phyloP scores from a whole-genome alignment of 2,797 vertebrate genomes.

The Agapornis canus region DNA sequence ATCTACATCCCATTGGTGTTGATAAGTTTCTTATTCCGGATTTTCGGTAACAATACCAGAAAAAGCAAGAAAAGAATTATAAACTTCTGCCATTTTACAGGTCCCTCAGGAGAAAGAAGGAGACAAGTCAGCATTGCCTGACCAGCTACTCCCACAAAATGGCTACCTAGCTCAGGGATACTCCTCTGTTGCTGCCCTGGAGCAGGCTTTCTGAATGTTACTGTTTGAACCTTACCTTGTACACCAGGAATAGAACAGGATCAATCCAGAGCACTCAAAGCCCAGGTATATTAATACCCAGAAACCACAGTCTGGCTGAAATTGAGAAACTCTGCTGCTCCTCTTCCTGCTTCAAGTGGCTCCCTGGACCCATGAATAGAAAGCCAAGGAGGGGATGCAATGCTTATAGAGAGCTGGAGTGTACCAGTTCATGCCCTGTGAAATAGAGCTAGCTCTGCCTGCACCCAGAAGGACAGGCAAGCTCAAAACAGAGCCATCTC shows the following conservation, averaged over 20 bases:
- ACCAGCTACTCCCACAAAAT: neutral
- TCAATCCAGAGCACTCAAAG: neutral
- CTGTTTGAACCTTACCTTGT: neutral
- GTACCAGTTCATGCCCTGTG: too few relatives aligned
- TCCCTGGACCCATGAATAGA: neutral
- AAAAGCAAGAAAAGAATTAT: neutral
- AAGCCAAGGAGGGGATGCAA: neutral
- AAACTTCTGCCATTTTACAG: neutral
- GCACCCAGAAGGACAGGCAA: neutral
- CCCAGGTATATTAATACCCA: neutral
- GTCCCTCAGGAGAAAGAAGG: neutral
- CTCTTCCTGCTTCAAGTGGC: neutral
- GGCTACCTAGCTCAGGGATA: rapidly evolving
- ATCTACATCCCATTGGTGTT: too few relatives aligned
- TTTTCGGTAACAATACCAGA: too few relatives aligned
- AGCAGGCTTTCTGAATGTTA: neutral
- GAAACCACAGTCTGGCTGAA: neutral
- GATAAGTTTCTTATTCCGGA: too few relatives aligned
- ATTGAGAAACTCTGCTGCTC: neutral
- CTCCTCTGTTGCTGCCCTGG: neutral
- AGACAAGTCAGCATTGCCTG: neutral
- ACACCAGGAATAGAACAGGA: neutral
- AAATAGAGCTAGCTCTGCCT: neutral
- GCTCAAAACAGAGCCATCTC: neutral
- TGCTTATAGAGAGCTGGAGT: neutral